Percentiles rank a stretch among this genome's conserved stretches.
phyloP scores from a whole-genome alignment of 2,888 invertebrate genomes.

The Listrodromus nycthemerus region DNA sequence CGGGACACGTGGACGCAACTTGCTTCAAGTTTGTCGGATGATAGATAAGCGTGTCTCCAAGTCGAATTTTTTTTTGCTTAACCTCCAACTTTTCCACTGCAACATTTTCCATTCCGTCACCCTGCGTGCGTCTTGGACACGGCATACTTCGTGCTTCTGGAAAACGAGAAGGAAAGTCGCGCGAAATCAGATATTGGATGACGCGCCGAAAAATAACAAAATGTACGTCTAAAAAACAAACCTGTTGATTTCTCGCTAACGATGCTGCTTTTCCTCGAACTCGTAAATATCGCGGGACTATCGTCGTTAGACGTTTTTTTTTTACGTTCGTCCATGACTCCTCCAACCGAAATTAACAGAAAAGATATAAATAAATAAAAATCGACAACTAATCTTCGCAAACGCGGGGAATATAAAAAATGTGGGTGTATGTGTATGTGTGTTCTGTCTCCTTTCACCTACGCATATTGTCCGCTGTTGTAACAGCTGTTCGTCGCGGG shows the following conservation, averaged over 20 bases:
- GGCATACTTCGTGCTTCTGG: constrained; percentile 75
- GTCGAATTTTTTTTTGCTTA: constrained; percentile 76
- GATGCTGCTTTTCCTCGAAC: constrained; percentile 50
- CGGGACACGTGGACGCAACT: constrained; percentile 82
- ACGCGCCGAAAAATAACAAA: no score
- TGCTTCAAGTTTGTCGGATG: constrained; percentile 83
- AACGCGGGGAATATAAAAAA: neutral
- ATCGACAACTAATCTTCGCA: constrained; percentile 2
- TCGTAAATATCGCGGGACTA: constrained; percentile 56
- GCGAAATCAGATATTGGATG: neutral
- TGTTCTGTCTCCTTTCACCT: neutral
- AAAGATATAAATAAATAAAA: neutral
- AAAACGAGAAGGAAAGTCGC: constrained; percentile 15
- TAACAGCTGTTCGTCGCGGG: neutral
- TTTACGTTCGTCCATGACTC: constrained; percentile 53
- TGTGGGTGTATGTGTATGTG: neutral
- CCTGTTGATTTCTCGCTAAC: constrained; percentile 62
- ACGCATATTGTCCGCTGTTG: neutral
- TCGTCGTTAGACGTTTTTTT: constrained; percentile 46
- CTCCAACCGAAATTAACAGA: neutral
- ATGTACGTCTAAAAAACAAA: constrained; percentile 5
- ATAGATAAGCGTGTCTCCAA: constrained; percentile 83
- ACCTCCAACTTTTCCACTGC: constrained; percentile 71
- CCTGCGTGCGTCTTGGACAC: constrained; percentile 87
- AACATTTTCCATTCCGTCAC: constrained; percentile 91